These are phyloP conservation scores for Eremobia ochroleuca DNA, from an alignment of 2,888 invertebrate genomes.

Conservation along the genomic window DNA sequence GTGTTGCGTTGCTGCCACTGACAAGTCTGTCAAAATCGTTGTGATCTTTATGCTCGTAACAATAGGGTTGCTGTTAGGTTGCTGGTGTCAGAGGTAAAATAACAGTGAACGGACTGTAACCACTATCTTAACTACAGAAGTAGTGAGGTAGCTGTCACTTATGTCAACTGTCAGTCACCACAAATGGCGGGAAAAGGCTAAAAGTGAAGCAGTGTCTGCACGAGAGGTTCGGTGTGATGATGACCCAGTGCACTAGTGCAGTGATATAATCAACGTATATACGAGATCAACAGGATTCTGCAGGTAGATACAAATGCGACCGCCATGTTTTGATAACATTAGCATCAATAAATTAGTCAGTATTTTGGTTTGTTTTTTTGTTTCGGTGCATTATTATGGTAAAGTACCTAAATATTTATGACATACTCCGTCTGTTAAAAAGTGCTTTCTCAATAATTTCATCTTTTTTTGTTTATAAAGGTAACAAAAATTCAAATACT, in stretches of 20 bases:
- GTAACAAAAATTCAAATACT: too few relatives aligned
- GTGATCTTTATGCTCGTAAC: too few relatives aligned
- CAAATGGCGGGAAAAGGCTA: background rate
- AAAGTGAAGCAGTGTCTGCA: background rate
- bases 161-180: background rate
- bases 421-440: background rate
- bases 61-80: too few relatives aligned
- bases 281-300: background rate
- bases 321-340: slow-evolving; percentile 68
- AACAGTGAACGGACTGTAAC: too few relatives aligned
- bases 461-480: too few relatives aligned
- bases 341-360: slow-evolving; percentile 40
- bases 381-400: background rate
- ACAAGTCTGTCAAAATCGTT: too few relatives aligned
- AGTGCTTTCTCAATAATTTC: background rate
- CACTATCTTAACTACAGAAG: background rate
- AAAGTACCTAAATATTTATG: background rate
- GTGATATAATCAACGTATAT: too few relatives aligned
- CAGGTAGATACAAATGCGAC: slow-evolving; percentile 28
- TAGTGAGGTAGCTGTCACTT: background rate
- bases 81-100: too few relatives aligned
- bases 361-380: slow-evolving; percentile 32
- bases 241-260: background rate
- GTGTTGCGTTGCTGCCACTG: too few relatives aligned
- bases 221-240: background rate